Evolutionary conservation across 1,140 invertebrate genomes (phyloP).

Genomic region (Ceratina australensis): DNA sequence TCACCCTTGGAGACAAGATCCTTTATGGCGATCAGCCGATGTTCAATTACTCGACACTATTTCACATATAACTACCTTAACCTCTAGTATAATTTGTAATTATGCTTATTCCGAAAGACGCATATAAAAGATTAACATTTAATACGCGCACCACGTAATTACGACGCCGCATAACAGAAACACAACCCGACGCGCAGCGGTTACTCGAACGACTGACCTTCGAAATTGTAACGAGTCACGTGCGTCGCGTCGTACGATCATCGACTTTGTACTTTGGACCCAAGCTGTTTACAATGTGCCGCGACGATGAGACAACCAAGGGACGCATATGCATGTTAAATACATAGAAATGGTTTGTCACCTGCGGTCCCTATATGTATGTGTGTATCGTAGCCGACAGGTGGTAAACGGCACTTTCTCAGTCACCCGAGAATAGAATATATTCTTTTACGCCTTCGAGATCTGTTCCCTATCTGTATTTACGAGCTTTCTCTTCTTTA

Average conservation of each 20-base stretch:
- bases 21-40: no score
- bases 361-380: not conserved
- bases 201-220: no score
- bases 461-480: constrained; percentile 14
- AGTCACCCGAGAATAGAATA: not conserved
- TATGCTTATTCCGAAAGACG: no score
- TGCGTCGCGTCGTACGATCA: not conserved
- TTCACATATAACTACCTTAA: no score
- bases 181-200: no score
- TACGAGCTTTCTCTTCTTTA: not conserved
- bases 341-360: constrained; percentile 7
- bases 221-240: not conserved
- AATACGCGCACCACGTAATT: not conserved
- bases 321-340: not conserved
- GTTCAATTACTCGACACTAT: no score
- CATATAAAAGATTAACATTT: not conserved
- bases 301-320: constrained; percentile 2
- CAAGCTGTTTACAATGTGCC: not conserved
- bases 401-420: constrained; percentile 18
- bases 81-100: no score
- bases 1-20: no score
- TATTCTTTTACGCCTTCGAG: not conserved
- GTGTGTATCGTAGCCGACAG: constrained; percentile 22
- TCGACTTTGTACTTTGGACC: not conserved
- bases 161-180: no score